Base-by-base conservation (phyloP, 2,797 vertebrate genomes). In the Cossypha dichroa region DNA sequence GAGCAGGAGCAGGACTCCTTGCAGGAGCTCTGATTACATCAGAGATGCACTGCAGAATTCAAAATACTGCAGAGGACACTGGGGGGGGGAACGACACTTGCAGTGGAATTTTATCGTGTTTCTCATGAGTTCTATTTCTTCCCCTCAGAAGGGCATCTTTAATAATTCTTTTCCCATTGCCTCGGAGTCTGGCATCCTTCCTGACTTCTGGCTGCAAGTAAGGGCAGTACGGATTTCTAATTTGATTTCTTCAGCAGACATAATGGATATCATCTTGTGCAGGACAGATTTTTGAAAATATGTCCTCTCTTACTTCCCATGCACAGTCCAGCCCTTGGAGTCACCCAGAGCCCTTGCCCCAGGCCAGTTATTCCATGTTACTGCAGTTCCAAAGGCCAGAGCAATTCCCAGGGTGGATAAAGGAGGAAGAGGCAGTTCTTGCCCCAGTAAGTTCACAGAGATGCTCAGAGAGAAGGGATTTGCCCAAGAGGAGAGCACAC, bases 41-140 rank as follows among this genome's bases (percentile, higher is more conserved):
- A 97, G 95, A 97, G 97, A 96, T 95, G 97, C 96, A 97, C 85
- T 97, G 97, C 97, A 97, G 97, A 96, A 97, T 96, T 95, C 95
- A 94, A 96, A 97, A 96, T 95, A 92, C 97, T 96, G 97, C 95
- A 97, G 97, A 97, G 94, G 96, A 97, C 86, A 93, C 90, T 84
- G 81, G 5, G 41, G 59, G 70, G 82, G 45, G 48, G 8, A 67
- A 88, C 10, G 0, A 66, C 56, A 93, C 60, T 90, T 63, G 91
- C 94, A 96, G 80, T 67, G 60, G 89, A 94, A 93, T 97, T 95
- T 95, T 90, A 94, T 90, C 85, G 29, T 64, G 79, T 95, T 93
- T 77, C 77, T 96, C 83, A 45, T 56, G 62, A 78, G 90, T 94
- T 91, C 68, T 85, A 1, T 89, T 95, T 91, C 85, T 70, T 93